Conservation (phyloP, 2,797 vertebrate genomes). For the Geotrypetes seraphini region DNA sequence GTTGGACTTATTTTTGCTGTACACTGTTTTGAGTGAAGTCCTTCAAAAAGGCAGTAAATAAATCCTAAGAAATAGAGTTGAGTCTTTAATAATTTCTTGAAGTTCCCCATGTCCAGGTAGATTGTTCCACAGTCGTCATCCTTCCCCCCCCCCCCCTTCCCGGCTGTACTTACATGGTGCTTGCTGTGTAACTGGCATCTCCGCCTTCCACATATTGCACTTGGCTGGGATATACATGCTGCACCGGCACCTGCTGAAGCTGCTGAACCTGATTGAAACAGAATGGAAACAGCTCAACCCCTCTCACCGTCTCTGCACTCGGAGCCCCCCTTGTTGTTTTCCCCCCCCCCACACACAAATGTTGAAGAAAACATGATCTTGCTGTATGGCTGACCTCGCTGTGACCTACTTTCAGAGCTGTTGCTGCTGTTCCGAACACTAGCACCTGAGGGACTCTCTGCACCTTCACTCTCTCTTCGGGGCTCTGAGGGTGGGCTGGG, state of each 20-base stretch:
- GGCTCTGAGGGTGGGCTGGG: constrained; percentile 32
- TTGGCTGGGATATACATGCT: constrained; percentile 75
- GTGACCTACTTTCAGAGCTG: constrained; percentile 50
- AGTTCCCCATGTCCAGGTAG: too few relatives aligned
- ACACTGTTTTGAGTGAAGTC: too few relatives aligned
- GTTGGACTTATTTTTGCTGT: too few relatives aligned
- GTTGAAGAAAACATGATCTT: not conserved
- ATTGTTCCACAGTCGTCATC: too few relatives aligned
- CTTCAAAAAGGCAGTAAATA: too few relatives aligned
- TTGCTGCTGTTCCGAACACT: constrained; percentile 36
- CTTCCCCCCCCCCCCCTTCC: too few relatives aligned
- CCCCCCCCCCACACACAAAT: not conserved
- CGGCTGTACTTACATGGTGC: constrained; percentile 80
- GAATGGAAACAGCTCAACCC: too few relatives aligned
- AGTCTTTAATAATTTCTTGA: too few relatives aligned
- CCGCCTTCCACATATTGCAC: constrained; percentile 81
- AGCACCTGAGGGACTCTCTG: constrained; percentile 48
- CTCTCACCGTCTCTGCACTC: too few relatives aligned
- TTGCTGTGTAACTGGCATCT: constrained; percentile 76
- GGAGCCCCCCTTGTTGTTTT: constrained; percentile 8
- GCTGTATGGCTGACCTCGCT: not conserved
- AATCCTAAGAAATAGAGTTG: too few relatives aligned
- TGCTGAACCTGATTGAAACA: constrained; percentile 73
- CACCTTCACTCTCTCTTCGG: constrained; percentile 48
- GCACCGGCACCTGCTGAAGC: constrained; percentile 76